Base-by-base conservation (phyloP, 2,113 vertebrate species). In the Pollimyrus isidori region DNA sequence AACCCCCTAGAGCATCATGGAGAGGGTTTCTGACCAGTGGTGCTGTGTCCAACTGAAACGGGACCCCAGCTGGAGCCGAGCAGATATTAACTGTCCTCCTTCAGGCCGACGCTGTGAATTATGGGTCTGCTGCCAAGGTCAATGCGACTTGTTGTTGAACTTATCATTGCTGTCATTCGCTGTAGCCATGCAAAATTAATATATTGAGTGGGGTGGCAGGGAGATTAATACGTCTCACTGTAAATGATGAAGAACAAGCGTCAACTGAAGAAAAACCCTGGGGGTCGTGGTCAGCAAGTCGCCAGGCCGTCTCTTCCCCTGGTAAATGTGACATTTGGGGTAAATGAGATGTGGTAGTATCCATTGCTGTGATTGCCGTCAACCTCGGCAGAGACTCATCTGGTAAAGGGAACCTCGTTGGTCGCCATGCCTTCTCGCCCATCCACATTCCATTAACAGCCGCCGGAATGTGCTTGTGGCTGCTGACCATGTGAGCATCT, bases 181-280 rank as follows among this genome's bases (percentile, higher is more conserved):
- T 11, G 46, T 53, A 50, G 46, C 53, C 49, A n/a, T 83, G n/a
- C 7, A 84, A 50, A 52, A 42, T 56, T 56, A 11, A 65, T 86
- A 86, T 48, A 53, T 53, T 39, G n/a, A 30, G n/a, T 87, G 9
- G 76, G 50, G 62, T 19, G 87, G 80, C 46, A 39, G 89, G 58
- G 50, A 83, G 89, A 88, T 88, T 87, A 73, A 88, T 88, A 45
- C n/a, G 3, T 5, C 87, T 42, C 39, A n/a, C 53, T 48, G 87
- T 39, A 26, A 83, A 65, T 58, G 86, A 90, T 80, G 42, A 48
- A 58, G n/a, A 39, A 89, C 26, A 87, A n/a, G 76, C 7, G n/a
- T 42, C 49, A 42, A n/a, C 56, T 56, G 65, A 52, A 58, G 46
- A 21, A 30, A 45, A 76, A 76, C 56, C 7, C 23, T 39, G 46